phyloP scores from a whole-genome alignment of 2,888 invertebrate species.

The Rotaria magnacalcarata region DNA sequence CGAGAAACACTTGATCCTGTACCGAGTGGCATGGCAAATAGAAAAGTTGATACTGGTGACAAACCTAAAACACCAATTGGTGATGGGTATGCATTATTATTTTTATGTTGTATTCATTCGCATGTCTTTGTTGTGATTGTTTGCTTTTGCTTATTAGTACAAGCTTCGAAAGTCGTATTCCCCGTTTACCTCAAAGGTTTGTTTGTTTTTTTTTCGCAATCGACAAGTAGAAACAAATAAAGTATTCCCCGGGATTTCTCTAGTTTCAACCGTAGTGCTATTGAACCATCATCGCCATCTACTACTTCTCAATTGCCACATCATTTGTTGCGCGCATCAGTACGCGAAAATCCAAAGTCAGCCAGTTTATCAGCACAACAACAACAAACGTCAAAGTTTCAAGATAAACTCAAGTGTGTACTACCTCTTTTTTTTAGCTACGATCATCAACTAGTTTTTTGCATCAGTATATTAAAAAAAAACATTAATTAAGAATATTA shows the following conservation, averaged over 20 bases:
- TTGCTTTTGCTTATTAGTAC: not conserved
- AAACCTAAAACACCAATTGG: not conserved
- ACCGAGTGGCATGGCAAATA: not conserved
- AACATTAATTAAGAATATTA: not conserved
- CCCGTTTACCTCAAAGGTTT: conserved; percentile 29
- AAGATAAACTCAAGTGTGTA: conserved; percentile 31
- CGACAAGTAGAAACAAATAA: not conserved
- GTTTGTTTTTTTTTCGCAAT: not conserved
- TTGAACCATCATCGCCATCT: not conserved
- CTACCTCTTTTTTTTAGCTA: not conserved
- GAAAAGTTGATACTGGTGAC: not conserved
- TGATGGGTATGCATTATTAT: not conserved
- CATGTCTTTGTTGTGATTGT: conserved; percentile 16
- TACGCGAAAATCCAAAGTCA: conserved; percentile 12
- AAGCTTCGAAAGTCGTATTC: conserved; percentile 18
- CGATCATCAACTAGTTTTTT: not conserved
- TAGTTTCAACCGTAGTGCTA: conserved; percentile 25
- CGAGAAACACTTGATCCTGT: conserved; percentile 24
- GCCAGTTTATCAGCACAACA: conserved; percentile 12
- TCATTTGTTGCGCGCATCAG: not conserved
- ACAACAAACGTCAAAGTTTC: not conserved
- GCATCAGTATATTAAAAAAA: not conserved
- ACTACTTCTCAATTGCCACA: not conserved
- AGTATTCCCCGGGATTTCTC: not conserved
- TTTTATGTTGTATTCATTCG: not conserved